These are phyloP conservation scores for Marisa cornuarietis DNA, from an alignment of 1,140 invertebrate species.

Conservation along the genomic window DNA sequence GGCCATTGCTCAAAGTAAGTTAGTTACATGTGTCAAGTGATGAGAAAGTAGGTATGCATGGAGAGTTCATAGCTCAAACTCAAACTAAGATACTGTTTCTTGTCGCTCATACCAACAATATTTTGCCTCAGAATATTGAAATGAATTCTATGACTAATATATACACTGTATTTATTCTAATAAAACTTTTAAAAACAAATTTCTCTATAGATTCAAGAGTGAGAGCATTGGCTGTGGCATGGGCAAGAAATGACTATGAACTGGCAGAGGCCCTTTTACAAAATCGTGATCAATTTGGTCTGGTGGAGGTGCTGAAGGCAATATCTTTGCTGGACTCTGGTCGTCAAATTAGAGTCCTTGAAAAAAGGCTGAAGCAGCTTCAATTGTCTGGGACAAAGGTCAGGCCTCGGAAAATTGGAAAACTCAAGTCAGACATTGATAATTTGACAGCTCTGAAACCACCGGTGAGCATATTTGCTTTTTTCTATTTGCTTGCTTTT, in stretches of 20 bases:
- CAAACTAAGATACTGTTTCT: too few species aligned
- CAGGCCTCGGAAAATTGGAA: constrained; percentile 50
- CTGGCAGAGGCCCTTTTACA: constrained; percentile 52
- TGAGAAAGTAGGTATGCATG: too few species aligned
- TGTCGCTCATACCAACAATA: too few species aligned
- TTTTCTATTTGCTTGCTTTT: too few species aligned
- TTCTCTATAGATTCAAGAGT: constrained; percentile 55
- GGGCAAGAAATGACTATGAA: constrained; percentile 58
- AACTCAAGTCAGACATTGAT: constrained; percentile 60
- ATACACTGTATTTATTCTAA: neutral
- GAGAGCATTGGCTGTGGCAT: constrained; percentile 57
- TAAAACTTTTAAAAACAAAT: neutral
- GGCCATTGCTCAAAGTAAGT: constrained; percentile 61
- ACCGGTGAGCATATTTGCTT: constrained; percentile 37
- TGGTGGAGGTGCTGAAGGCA: constrained; percentile 62
- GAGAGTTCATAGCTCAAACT: too few species aligned
- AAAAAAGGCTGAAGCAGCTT: constrained; percentile 59
- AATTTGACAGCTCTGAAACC: constrained; percentile 58
- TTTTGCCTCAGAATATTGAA: neutral
- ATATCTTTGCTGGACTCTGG: constrained; percentile 58
- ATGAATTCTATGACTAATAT: neutral
- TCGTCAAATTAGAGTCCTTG: constrained; percentile 49
- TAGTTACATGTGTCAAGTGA: too few species aligned
- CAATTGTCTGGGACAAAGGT: constrained; percentile 53
- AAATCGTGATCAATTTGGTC: constrained; percentile 52